A percentile compares a stretch with the other conserved stretches of the same genome.
phyloP scores from a whole-genome alignment of 2,888 invertebrate species.

The Teleiodes luculella region DNA sequence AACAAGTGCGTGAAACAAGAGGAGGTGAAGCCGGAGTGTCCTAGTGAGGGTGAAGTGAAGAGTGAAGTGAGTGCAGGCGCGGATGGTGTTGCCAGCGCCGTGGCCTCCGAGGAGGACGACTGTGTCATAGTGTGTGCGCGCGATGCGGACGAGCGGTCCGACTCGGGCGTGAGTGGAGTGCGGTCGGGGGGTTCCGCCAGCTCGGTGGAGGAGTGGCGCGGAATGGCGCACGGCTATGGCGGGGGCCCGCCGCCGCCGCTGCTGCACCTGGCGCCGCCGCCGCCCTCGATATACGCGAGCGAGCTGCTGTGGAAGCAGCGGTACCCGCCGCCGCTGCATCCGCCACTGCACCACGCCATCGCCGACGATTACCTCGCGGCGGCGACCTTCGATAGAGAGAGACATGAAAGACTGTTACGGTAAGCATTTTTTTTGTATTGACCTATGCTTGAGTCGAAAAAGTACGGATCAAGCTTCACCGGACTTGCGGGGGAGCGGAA shows the following conservation, averaged over 20 bases:
- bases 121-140: slow-evolving; percentile 81
- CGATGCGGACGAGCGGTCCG: slow-evolving; percentile 79
- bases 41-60: slow-evolving; percentile 69
- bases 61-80: slow-evolving; percentile 70
- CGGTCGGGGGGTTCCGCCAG: slow-evolving; percentile 85
- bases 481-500: too few relatives aligned
- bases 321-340: slow-evolving; percentile 76
- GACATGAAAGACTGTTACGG: slow-evolving; percentile 83
- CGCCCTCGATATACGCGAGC: slow-evolving; percentile 72
- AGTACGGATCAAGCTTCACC: too few relatives aligned
- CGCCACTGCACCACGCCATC: slow-evolving; percentile 73
- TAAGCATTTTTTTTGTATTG: too few relatives aligned
- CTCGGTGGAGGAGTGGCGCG: slow-evolving; percentile 87
- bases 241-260: slow-evolving; percentile 81
- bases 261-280: slow-evolving; percentile 69
- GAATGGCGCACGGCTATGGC: slow-evolving; percentile 84
- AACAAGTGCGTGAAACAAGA: slow-evolving; percentile 68
- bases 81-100: slow-evolving; percentile 75
- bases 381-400: slow-evolving; percentile 80
- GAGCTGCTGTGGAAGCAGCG: slow-evolving; percentile 81
- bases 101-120: slow-evolving; percentile 81
- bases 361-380: slow-evolving; percentile 73
- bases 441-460: too few relatives aligned
- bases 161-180: slow-evolving; percentile 87
- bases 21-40: slow-evolving; percentile 50